Percentiles rank a stretch among this genome's conserved stretches.
These are phyloP conservation scores for Sebastes goodei DNA, from an alignment of 2,797 vertebrate species.

Conservation along the genomic window DNA sequence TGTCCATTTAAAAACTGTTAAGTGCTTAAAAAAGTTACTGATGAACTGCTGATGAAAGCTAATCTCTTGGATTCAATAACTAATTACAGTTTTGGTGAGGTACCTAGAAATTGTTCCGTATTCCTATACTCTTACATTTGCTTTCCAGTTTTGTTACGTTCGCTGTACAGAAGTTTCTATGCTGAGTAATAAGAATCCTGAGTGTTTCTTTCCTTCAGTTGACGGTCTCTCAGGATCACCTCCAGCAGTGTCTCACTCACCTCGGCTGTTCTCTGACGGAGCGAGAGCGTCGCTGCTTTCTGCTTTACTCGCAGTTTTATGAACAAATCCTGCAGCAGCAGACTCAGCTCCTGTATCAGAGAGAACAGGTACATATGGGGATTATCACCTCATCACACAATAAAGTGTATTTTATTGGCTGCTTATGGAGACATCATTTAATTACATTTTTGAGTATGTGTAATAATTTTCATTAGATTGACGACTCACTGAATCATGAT, in stretches of 20 bases:
- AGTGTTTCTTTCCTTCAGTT: constrained; percentile 60
- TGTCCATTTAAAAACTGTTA: too few relatives aligned
- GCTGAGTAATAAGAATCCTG: neutral
- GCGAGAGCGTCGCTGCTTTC: constrained; percentile 79
- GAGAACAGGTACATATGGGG: constrained; percentile 69
- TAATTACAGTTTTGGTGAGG: neutral
- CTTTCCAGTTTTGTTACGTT: fast-evolving
- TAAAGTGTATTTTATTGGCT: neutral
- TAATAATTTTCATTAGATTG: neutral
- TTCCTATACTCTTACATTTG: neutral
- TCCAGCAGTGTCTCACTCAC: constrained; percentile 75
- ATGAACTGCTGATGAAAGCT: too few relatives aligned
- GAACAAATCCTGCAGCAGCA: constrained; percentile 81
- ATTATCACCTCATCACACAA: neutral
- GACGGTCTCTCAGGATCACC: constrained; percentile 69
- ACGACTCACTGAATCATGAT: neutral
- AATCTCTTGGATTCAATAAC: neutral
- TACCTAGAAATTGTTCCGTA: neutral
- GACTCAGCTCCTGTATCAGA: constrained; percentile 72
- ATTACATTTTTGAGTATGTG: neutral
- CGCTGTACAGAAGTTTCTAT: neutral
- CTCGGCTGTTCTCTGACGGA: constrained; percentile 78
- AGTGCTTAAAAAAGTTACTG: too few relatives aligned
- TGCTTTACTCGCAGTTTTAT: constrained; percentile 83
- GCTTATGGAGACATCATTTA: neutral